Percentiles rank a stretch among this genome's conserved stretches.
Evolutionary conservation across 2,888 invertebrate genomes (phyloP).

Genomic region (Tetranychus piercei): DNA sequence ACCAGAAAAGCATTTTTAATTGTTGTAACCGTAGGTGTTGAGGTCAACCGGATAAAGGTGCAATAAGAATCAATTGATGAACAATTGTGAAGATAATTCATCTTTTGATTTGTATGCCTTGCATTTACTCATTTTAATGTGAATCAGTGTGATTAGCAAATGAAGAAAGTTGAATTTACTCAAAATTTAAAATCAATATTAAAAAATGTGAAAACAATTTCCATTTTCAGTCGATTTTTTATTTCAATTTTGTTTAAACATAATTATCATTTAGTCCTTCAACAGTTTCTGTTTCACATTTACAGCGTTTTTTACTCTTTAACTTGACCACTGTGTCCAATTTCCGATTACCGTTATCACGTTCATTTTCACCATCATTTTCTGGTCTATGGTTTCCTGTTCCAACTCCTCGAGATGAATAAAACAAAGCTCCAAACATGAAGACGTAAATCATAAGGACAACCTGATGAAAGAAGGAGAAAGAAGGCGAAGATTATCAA

Average conservation of each 20-base stretch:
- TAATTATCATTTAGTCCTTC: conserved; percentile 3
- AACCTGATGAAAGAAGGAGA: not conserved
- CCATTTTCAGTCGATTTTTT: not conserved
- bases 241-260: conserved; percentile 1
- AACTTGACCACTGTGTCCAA: not conserved
- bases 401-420: not conserved
- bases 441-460: not conserved
- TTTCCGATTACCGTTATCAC: not conserved
- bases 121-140: not conserved
- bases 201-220: not conserved
- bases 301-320: not conserved
- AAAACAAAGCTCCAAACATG: conserved; percentile 8
- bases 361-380: not conserved
- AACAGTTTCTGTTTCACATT: not conserved
- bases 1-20: not conserved
- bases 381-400: not conserved
- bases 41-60: not conserved
- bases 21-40: not conserved
- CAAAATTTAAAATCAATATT: not conserved
- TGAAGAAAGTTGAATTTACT: not conserved
- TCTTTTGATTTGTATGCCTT: not conserved
- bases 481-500: not conserved
- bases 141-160: not conserved
- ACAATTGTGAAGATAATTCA: not conserved
- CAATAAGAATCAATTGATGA: not conserved